Evolutionary conservation across 2,888 invertebrate species (phyloP).

Genomic region (Drosophila kuntzei): DNA sequence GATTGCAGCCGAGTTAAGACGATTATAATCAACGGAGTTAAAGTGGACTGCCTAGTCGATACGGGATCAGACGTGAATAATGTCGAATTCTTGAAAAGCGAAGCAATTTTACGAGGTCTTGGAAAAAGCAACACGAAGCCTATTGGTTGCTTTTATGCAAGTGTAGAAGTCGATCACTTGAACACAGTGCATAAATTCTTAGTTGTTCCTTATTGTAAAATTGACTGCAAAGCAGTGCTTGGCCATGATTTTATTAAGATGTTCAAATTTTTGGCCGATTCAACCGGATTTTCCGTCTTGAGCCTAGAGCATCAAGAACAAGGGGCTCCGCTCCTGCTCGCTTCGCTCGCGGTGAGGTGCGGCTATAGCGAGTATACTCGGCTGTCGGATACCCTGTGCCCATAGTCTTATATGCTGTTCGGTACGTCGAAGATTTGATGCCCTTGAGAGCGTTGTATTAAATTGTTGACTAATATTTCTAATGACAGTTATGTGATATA

Average conservation of each 20-base stretch:
- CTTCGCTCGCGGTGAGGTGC: too few species aligned
- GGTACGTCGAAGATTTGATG: too few species aligned
- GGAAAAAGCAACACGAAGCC: background rate
- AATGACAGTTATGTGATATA: too few species aligned
- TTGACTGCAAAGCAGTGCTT: background rate
- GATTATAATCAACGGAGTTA: background rate
- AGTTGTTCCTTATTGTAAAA: background rate
- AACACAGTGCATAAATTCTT: background rate
- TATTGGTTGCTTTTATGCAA: background rate
- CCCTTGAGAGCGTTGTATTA: too few species aligned
- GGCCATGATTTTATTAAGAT: background rate
- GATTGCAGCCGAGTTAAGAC: background rate
- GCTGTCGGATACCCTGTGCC: too few species aligned
- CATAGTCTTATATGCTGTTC: too few species aligned
- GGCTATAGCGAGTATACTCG: too few species aligned
- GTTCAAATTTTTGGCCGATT: background rate
- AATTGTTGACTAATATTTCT: too few species aligned
- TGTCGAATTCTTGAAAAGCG: background rate
- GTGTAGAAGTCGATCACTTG: background rate
- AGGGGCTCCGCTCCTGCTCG: too few species aligned
- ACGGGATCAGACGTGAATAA: conserved; percentile 2
- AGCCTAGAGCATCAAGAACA: background rate
- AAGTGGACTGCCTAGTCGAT: background rate
- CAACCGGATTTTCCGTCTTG: too few species aligned
- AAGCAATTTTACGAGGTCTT: background rate